Base-by-base conservation (phyloP, 2,113 vertebrate genomes). In the Atrichornis clamosus region DNA sequence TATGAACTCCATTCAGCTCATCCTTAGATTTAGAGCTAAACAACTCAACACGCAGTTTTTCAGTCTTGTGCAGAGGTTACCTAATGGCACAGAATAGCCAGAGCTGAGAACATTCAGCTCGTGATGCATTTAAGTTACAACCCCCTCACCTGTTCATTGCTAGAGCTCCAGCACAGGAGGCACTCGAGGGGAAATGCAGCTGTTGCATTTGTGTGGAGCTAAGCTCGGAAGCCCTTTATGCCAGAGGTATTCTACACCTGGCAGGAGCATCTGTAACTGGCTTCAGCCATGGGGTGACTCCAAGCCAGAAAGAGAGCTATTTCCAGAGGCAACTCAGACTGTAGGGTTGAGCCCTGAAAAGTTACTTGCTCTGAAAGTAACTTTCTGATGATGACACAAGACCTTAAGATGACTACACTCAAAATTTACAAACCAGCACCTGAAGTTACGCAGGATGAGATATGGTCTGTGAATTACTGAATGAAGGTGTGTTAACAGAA, bases 111-210 rank as follows among this genome's bases (percentile, higher is more conserved):
- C 13, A 63, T 46, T 26, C 35, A 37, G 32, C 23, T 50, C 20
- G 15, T 3, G 1, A 17, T 4, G 19, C 37, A 37, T 50, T 68
- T 47, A 30, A 53, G 33, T 22, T 62, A 46, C 0, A 0, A 41
- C 52, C 37, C 42, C 37, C 46, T 74, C n/a, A n/a, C 33, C 28
- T 37, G 30, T 35, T 75, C 23, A 22, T 50, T 80, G 50, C 14
- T 37, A 2, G 37, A n/a, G 10, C 28, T 87, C 47, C 47, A 65
- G 39, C n/a, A 44, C 42, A 56, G 56, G 59, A 42, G 30, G 26
- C 26, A 32, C 22, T 11, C 26, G 39, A 53, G n/a, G 35, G 32
- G 21, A 69, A 67, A 64, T 9, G 24, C 28, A 68, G 55, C 55
- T 50, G 32, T 12, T 49, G 53, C 28, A 13, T 42, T 59, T 26